phyloP scores from a whole-genome alignment of 2,113 vertebrate genomes.

The Hyla sarda region DNA sequence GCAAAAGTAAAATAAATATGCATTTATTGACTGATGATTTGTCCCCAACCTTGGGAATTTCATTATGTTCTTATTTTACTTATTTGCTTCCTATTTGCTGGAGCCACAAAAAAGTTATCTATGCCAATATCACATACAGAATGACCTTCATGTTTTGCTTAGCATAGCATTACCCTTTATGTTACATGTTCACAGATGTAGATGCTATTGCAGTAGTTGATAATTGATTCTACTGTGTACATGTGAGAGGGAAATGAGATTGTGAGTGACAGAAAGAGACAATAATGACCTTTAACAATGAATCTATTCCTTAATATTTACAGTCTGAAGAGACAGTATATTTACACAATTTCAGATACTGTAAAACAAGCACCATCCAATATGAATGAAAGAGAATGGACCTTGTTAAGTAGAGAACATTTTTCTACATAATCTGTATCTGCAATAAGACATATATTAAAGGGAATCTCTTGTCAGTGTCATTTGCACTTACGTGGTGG shows the following conservation, averaged over 20 bases:
- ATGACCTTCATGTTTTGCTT: constrained; percentile 22
- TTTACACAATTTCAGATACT: neutral
- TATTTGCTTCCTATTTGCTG: neutral
- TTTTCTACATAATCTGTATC: too few relatives aligned
- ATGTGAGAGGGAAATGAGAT: neutral
- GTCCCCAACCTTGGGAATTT: constrained; percentile 20
- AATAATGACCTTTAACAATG: neutral
- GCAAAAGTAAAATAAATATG: constrained; percentile 35
- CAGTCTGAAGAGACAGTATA: neutral
- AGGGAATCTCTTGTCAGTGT: too few relatives aligned
- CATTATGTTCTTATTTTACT: constrained; percentile 11
- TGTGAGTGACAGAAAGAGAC: neutral
- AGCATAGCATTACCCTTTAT: constrained; percentile 17
- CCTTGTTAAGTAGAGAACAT: too few relatives aligned
- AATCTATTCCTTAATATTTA: neutral
- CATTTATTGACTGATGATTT: constrained; percentile 38
- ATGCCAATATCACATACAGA: neutral
- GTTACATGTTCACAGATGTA: neutral
- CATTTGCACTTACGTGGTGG: too few relatives aligned
- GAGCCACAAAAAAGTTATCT: neutral
- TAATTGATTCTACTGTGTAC: neutral
- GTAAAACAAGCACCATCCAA: neutral
- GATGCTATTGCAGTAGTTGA: neutral
- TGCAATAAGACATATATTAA: too few relatives aligned
- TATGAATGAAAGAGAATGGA: neutral